Base-by-base conservation (phyloP, 2,113 vertebrate species). In the Castor canadensis region DNA sequence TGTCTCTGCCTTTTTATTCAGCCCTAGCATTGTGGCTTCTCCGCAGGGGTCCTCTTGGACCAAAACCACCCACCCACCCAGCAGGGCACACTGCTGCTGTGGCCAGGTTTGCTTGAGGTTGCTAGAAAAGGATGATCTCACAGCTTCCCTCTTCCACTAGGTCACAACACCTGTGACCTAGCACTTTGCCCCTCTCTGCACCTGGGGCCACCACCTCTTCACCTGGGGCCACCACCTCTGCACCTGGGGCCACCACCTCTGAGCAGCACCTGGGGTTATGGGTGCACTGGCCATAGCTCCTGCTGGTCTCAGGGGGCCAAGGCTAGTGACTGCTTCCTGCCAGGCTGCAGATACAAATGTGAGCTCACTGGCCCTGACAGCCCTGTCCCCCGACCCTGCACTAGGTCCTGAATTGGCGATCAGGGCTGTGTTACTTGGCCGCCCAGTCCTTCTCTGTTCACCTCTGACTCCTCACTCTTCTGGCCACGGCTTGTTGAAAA, bases 401-500 rank as follows among this genome's bases (percentile, higher is more conserved):
- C 12, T 26, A 3, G 40, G n/a, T n/a, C 38, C 54, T 1, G 0
- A 17, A 45, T 38, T 66, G 56, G 40, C 2, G 0, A 28, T 24
- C 22, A 16, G 62, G 13, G 32, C 5, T 0, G 12, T 30, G 58
- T 35, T 35, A 15, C 8, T 19, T 30, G 35, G 6, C 26, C 28
- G 1, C 3, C 45, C 58, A 4, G 4, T 1, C 3, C 28, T 54
- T 32, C 47, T 13, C 38, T 28, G 58, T 56, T 58, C 13, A 56
- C 20, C 75, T 40, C 54, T 26, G 66, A n/a, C 17, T 22, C 72
- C 76, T 66, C 28, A 43, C 71, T 32, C 2, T 80, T 64, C 89
- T 43, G 54, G 79, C 81, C 8, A 6, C 72, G 56, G 91, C 35
- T 69, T 49, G 45, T 83, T 47, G 89, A 84, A 95, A 97, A 95